Evolutionary conservation across 2,888 invertebrate genomes (phyloP).

Genomic region (Ornithoptera alexandrae): DNA sequence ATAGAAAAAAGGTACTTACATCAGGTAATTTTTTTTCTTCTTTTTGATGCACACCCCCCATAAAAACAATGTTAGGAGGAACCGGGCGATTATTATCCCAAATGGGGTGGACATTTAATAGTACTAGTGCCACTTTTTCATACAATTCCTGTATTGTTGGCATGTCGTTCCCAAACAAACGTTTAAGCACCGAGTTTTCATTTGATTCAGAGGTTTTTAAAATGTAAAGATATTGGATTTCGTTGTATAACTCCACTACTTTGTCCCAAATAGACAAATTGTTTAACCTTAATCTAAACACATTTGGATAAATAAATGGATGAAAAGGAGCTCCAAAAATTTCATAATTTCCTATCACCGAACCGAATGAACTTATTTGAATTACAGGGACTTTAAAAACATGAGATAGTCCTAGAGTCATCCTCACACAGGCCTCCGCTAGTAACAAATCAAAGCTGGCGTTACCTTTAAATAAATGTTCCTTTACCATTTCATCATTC

Average conservation of each 20-base stretch:
- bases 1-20: slow-evolving; percentile 38
- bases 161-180: slow-evolving; percentile 38
- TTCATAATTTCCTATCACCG: slow-evolving; percentile 21
- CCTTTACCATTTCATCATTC: slow-evolving; percentile 26
- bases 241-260: slow-evolving; percentile 34
- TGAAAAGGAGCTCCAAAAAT: slow-evolving; percentile 38
- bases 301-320: slow-evolving; percentile 39
- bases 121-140: slow-evolving; percentile 50
- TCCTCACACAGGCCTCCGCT: no score
- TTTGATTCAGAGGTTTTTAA: no score
- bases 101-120: slow-evolving; percentile 58
- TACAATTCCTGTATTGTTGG: slow-evolving; percentile 38
- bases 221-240: slow-evolving; percentile 23
- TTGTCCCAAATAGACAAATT: slow-evolving; percentile 46
- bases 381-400: slow-evolving; percentile 41
- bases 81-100: slow-evolving; percentile 54
- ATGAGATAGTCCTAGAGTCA: no score
- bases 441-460: slow-evolving; percentile 37
- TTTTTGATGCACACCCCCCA: slow-evolving; percentile 58
- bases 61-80: slow-evolving; percentile 54
- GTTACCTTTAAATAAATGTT: slow-evolving; percentile 27
- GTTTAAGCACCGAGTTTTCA: no score
- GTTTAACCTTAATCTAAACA: slow-evolving; percentile 31
- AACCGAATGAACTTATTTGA: slow-evolving; percentile 40
- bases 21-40: slow-evolving; percentile 50